phyloP scores from a whole-genome alignment of 2,797 vertebrate genomes.

The Gymnoscopelus braueri region DNA sequence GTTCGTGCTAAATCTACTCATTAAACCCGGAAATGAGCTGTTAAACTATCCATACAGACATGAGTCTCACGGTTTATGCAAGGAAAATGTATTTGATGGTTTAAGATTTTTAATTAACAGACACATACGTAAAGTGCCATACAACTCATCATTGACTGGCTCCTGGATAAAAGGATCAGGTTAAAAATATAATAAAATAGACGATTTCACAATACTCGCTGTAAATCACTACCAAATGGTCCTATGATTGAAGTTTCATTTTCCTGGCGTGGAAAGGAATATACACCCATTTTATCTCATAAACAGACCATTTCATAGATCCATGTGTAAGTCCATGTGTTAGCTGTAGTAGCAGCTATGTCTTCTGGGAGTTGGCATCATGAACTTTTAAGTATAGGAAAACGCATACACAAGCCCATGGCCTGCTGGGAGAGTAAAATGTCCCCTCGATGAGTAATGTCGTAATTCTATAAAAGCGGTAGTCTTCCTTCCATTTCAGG shows the following conservation, averaged over 20 bases:
- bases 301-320: conserved; percentile 13
- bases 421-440: conserved; percentile 21
- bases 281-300: not conserved
- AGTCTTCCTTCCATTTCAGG: conserved; percentile 40
- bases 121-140: conserved; percentile 10
- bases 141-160: not conserved
- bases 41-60: conserved; percentile 11
- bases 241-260: not conserved
- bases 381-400: conserved; percentile 25
- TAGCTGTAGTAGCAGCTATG: conserved; percentile 8
- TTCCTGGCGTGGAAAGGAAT: not conserved
- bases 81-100: conserved; percentile 7
- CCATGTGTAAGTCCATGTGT: conserved; percentile 4
- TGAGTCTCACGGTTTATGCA: conserved; percentile 13
- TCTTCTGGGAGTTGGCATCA: conserved; percentile 22
- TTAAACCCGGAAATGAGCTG: not conserved
- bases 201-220: conserved; percentile 23
- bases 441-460: conserved; percentile 25
- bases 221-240: conserved; percentile 29
- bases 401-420: conserved; percentile 34
- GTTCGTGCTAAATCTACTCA: not conserved
- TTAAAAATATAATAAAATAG: conserved; percentile 11
- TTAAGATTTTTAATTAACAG: not conserved
- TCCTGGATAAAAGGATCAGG: conserved; percentile 16
- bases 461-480: conserved; percentile 1